phyloP scores from a whole-genome alignment of 2,888 invertebrate genomes.

The Steromphala cineraria region DNA sequence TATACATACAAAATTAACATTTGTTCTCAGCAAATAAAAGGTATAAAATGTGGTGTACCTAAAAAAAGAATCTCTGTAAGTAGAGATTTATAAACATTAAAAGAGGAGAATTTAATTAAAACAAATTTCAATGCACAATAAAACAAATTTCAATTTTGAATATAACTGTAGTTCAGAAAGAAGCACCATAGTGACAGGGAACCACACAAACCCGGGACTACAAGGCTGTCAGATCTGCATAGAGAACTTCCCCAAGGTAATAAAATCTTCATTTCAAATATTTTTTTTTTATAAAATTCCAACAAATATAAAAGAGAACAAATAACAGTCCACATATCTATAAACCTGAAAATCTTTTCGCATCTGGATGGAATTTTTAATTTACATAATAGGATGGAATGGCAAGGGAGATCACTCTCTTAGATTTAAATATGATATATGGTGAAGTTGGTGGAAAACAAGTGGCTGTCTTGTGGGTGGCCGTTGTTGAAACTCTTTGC shows the following conservation, averaged over 20 bases:
- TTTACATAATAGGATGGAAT: not conserved
- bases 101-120: not conserved
- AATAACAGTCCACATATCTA: too few species aligned
- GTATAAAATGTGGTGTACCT: too few species aligned
- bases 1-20: not conserved
- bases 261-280: too few species aligned
- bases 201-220: not conserved
- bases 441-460: constrained; percentile 44
- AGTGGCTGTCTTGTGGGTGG: constrained; percentile 34
- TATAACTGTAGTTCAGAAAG: not conserved
- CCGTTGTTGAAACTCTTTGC: constrained; percentile 47
- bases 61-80: too few species aligned
- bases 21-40: too few species aligned
- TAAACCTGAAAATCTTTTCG: too few species aligned
- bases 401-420: not conserved
- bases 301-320: too few species aligned
- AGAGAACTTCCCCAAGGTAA: not conserved
- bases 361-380: too few species aligned
- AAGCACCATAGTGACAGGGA: not conserved
- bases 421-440: not conserved
- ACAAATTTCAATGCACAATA: not conserved
- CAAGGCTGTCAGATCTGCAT: not conserved
- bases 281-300: too few species aligned
- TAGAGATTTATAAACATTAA: too few species aligned
- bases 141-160: not conserved